Conservation (phyloP, 2,113 vertebrate species). For the Aepyceros melampus region DNA sequence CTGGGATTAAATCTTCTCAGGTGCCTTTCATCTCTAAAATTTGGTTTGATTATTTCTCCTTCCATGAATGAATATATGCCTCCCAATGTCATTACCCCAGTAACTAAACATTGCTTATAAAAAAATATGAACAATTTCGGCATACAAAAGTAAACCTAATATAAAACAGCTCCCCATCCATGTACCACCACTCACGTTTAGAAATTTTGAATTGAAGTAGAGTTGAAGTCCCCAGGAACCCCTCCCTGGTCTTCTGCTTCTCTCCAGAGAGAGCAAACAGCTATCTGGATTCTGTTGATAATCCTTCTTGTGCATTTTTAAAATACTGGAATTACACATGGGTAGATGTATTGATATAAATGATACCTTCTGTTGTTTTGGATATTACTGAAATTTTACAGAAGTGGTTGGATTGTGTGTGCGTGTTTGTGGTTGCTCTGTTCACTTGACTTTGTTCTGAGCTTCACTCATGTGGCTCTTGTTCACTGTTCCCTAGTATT, state of each 20-base stretch:
- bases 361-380: not conserved
- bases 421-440: not conserved
- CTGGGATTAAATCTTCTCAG: not conserved
- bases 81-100: not conserved
- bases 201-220: not conserved
- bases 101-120: not conserved
- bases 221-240: not conserved
- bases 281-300: not conserved
- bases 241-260: not conserved
- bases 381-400: not conserved
- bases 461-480: not conserved
- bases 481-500: not conserved
- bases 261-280: not conserved
- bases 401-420: not conserved
- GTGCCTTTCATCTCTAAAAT: not conserved
- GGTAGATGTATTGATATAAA: not conserved
- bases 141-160: not conserved
- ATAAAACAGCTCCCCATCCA: not conserved
- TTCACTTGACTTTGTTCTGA: not conserved
- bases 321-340: not conserved
- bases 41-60: conserved; percentile 1
- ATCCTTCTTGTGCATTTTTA: not conserved
- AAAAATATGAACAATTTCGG: not conserved
- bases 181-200: not conserved
- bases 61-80: not conserved